A percentile compares a stretch with the other conserved stretches of the same genome.
phyloP scores from a whole-genome alignment of 2,797 vertebrate genomes.

The Antennarius maculatus region DNA sequence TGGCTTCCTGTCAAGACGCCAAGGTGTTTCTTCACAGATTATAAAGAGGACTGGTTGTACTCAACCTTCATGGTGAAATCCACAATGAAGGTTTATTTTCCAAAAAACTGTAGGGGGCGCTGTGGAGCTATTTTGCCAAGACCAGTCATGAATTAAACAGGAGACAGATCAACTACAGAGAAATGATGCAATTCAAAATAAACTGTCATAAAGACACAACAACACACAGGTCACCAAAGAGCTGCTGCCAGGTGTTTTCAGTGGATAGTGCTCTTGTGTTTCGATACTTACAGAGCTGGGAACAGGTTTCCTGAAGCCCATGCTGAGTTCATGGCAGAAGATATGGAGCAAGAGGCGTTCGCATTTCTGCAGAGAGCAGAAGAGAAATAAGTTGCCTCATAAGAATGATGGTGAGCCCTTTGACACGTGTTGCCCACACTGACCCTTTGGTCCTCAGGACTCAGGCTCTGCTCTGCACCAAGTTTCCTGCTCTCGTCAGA shows the following conservation, averaged over 20 bases:
- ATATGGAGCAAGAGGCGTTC: constrained; percentile 95
- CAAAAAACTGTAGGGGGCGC: no score
- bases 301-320: constrained; percentile 96
- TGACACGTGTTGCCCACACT: constrained; percentile 39
- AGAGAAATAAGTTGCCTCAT: constrained; percentile 27
- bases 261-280: no score
- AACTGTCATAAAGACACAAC: background rate
- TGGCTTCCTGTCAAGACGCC: no score
- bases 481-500: constrained; percentile 91
- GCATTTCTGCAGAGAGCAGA: constrained; percentile 85
- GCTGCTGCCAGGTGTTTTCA: background rate
- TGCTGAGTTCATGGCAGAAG: constrained; percentile 96
- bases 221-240: background rate
- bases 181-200: background rate
- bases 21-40: no score
- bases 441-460: constrained; percentile 93
- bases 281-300: constrained; percentile 88
- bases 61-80: no score
- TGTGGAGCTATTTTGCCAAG: background rate
- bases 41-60: no score
- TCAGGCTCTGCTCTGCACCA: constrained; percentile 85
- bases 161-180: background rate
- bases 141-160: background rate
- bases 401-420: background rate
- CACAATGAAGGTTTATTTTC: no score